Percentiles rank a stretch among this genome's conserved stretches.
phyloP scores from a whole-genome alignment of 2,113 vertebrate genomes.

The Malurus cyaneus region DNA sequence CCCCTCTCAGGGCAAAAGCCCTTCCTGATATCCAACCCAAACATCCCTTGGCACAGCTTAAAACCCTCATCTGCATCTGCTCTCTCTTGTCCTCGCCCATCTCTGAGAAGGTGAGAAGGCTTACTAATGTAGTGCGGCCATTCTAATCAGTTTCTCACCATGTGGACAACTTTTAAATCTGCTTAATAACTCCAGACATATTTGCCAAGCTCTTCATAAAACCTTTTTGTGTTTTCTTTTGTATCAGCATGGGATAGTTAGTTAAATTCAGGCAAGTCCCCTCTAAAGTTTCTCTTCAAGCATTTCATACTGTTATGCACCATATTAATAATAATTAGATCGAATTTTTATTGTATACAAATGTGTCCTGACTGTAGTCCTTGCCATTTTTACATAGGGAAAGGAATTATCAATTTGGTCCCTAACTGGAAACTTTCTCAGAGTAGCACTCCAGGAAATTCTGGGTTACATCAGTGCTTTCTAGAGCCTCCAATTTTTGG shows the following conservation, averaged over 20 bases:
- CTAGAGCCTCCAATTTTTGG: neutral
- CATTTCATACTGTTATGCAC: neutral
- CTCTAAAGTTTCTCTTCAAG: neutral
- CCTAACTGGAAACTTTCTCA: neutral
- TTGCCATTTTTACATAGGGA: neutral
- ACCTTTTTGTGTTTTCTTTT: neutral
- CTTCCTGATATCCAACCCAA: neutral
- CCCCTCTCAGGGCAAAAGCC: neutral
- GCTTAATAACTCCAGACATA: neutral
- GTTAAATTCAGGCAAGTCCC: neutral
- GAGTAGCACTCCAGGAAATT: neutral
- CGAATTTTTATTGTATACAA: neutral
- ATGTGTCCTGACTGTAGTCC: neutral
- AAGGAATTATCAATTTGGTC: neutral
- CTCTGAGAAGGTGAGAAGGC: neutral
- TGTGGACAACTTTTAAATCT: neutral
- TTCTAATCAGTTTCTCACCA: neutral
- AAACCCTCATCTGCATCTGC: neutral
- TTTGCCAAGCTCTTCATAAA: neutral
- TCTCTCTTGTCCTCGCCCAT: neutral
- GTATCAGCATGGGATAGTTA: neutral
- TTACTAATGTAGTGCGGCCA: neutral
- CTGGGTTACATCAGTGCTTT: neutral
- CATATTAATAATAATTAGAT: neutral
- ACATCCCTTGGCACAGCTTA: accelerated